Conservation (phyloP, 1,140 invertebrate species). For the Meteorus sp. region DNA sequence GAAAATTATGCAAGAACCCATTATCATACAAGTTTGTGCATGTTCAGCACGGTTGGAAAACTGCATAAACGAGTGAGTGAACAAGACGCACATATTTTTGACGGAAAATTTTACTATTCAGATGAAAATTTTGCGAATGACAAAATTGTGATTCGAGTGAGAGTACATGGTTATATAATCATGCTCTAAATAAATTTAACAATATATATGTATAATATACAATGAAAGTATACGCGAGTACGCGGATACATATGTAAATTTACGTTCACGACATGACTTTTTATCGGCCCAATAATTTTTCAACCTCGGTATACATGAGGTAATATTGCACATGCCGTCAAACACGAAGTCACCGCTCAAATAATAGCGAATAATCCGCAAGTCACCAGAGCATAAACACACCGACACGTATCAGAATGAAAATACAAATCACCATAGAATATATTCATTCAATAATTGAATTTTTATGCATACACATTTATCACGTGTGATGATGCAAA, state of each 20-base stretch:
- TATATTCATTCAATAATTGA: too few species aligned
- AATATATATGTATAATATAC: too few species aligned
- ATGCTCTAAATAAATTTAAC: too few species aligned
- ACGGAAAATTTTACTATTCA: conserved; percentile 18
- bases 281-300: conserved; percentile 1
- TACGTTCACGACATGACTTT: not conserved
- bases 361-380: not conserved
- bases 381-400: too few species aligned
- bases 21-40: conserved; percentile 21
- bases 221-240: not conserved
- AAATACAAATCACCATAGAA: too few species aligned
- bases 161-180: not conserved
- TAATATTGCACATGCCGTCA: too few species aligned
- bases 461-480: too few species aligned
- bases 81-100: conserved; percentile 2
- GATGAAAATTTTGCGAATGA: not conserved
- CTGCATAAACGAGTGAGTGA: not conserved
- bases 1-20: conserved; percentile 20
- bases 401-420: too few species aligned
- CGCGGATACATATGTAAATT: not conserved
- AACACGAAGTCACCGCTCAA: not conserved
- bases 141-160: not conserved
- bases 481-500: too few species aligned
- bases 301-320: not conserved
- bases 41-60: conserved; percentile 6